Conservation (phyloP, 2,888 invertebrate genomes). For the Uropetala carovei region DNA sequence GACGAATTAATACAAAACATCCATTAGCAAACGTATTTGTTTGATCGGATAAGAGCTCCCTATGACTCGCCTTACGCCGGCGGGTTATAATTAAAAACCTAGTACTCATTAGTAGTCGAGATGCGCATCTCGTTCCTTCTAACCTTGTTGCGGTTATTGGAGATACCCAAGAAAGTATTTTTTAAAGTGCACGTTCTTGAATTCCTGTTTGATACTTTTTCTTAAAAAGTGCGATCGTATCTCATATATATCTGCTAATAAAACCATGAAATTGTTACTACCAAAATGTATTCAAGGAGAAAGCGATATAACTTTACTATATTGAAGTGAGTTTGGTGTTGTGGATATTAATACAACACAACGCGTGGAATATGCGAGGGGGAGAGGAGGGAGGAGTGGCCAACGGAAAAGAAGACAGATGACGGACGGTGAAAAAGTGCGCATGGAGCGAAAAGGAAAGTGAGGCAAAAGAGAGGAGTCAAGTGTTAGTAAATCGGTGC, state of each 20-base stretch:
- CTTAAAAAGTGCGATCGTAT: too few relatives aligned
- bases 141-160: too few relatives aligned
- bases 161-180: too few relatives aligned
- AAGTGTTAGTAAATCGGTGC: too few relatives aligned
- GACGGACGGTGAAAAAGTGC: not conserved
- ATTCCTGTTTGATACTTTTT: not conserved
- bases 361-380: not conserved
- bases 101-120: too few relatives aligned
- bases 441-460: not conserved
- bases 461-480: not conserved
- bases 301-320: not conserved
- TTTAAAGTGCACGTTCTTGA: too few relatives aligned
- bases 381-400: not conserved
- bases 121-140: too few relatives aligned
- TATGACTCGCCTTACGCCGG: too few relatives aligned
- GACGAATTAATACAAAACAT: too few relatives aligned
- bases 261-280: not conserved
- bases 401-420: not conserved
- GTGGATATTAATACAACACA: constrained; percentile 37
- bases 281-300: not conserved
- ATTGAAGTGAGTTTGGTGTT: not conserved
- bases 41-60: too few relatives aligned
- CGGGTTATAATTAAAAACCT: too few relatives aligned
- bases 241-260: not conserved
- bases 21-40: too few relatives aligned